Conservation (phyloP, 2,888 invertebrate genomes). For the Lithophane socia region DNA sequence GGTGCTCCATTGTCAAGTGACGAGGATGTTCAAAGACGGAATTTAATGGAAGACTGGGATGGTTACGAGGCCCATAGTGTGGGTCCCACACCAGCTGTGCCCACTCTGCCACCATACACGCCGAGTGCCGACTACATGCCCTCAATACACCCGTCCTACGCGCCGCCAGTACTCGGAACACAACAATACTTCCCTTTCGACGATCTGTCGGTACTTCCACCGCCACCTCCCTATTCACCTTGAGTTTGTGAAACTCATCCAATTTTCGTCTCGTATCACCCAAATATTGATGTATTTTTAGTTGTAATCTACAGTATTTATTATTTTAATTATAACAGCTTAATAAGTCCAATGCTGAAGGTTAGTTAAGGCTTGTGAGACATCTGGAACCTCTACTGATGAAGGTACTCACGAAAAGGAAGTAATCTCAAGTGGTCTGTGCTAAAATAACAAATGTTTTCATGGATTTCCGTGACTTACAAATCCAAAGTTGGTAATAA, state of each 20-base stretch:
- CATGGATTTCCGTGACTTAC: slow-evolving; percentile 30
- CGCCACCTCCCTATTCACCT: slow-evolving; percentile 90
- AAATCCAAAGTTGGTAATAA: slow-evolving; percentile 41
- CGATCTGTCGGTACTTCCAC: slow-evolving; percentile 86
- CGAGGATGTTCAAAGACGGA: slow-evolving; percentile 88
- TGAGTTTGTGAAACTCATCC: slow-evolving; percentile 68
- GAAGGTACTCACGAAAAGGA: slow-evolving; percentile 33
- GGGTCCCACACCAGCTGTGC: slow-evolving; percentile 90
- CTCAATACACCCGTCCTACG: slow-evolving; percentile 77
- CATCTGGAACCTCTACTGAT: slow-evolving; percentile 18
- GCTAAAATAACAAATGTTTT: slow-evolving; percentile 26
- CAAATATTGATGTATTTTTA: slow-evolving; percentile 67
- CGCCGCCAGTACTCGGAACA: slow-evolving; percentile 82
- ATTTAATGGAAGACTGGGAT: slow-evolving; percentile 91
- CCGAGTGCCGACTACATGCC: slow-evolving; percentile 85
- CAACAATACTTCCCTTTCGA: slow-evolving; percentile 88
- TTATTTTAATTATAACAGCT: slow-evolving; percentile 57
- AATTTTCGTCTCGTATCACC: slow-evolving; percentile 52
- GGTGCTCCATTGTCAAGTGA: slow-evolving; percentile 88
- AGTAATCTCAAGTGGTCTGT: slow-evolving; percentile 56
- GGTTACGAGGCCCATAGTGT: slow-evolving; percentile 91
- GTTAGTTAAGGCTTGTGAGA: slow-evolving; percentile 56
- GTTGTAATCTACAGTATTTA: slow-evolving; percentile 65
- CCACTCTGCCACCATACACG: slow-evolving; percentile 91
- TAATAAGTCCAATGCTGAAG: slow-evolving; percentile 48